Base-by-base conservation (phyloP, 2,888 invertebrate genomes). In the Camptogramma bilineatum region DNA sequence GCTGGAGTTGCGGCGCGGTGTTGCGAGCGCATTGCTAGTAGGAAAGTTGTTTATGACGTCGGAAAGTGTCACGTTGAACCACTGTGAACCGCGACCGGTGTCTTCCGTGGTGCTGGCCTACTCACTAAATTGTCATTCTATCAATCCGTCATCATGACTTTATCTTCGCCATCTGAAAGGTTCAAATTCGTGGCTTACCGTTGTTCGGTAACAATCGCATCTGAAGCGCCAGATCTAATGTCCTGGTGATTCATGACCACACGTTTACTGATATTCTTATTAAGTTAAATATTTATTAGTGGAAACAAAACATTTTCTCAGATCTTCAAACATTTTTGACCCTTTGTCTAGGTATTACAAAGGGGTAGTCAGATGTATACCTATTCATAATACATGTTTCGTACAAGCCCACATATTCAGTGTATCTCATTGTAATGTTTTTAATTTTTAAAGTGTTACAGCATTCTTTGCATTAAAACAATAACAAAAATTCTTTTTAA, bases 51-150 rank as follows among this genome's bases (percentile, higher is more conserved):
- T 89, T 88, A 88, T 91, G 91, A 91, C 90, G 90, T 89, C 83
- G 84, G 83, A 87, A 93, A 93, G 93, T 93, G 91, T 93, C 91
- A 93, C 93, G 84, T 88, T 93, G 93, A 93, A 93, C 93, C 86
- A 91, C 79, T 85, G 85, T 93, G 93, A 93, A 93, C 93, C 87
- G 85, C 83, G 83, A 82, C 81, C 86, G 80, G 81, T 84, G 89
- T 90, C 89, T 90, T 89, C 89, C 83, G 85, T 83, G 82, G 84
- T 85, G 75, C 83, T 91, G 92, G 86, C 91, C 91, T 91, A 93
- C 92, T 92, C 91, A 88, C 88, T 76, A 89, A 91, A 87, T 87
- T 90, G 91, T 90, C 90, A 91, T 89, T 90, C 90, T 88, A 89
- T 91, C 92, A 89, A 90, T 90, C 87, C 83, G 84, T 88, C 90